A percentile compares a stretch with the other conserved stretches of the same genome.
Conservation (phyloP, 2,113 vertebrate species). For the Channa argus region DNA sequence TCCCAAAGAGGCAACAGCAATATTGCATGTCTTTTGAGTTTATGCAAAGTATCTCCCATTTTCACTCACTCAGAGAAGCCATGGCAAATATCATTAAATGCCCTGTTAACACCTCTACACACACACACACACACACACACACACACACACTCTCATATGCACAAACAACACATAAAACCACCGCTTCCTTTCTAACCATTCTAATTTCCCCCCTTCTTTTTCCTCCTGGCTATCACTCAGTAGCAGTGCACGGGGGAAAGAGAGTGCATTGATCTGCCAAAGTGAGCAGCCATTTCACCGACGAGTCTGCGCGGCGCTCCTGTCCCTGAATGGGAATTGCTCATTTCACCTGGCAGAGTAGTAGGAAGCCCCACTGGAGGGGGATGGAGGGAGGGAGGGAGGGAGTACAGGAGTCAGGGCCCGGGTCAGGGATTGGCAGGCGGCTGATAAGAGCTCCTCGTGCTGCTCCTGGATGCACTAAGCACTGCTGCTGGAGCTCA, state of each 20-base stretch:
- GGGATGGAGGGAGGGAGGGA: conserved; percentile 16
- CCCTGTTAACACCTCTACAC: conserved; percentile 60
- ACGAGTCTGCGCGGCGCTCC: conserved; percentile 46
- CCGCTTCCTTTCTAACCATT: conserved; percentile 7
- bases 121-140: conserved; percentile 20
- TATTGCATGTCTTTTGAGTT: conserved; percentile 76
- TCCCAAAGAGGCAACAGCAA: conserved; percentile 69
- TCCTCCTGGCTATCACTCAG: conserved; percentile 70
- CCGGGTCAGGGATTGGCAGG: conserved; percentile 70
- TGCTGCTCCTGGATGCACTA: conserved; percentile 50
- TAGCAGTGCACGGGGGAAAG: conserved; percentile 60
- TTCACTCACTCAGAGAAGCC: conserved; percentile 66
- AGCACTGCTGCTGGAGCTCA: conserved; percentile 30
- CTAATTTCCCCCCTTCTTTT: conserved; percentile 29
- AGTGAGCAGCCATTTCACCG: conserved; percentile 77
- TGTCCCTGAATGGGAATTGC: conserved; percentile 79
- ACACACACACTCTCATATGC: conserved; percentile 33
- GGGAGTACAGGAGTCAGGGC: conserved; percentile 46
- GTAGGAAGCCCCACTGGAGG: conserved; percentile 53
- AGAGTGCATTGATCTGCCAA: conserved; percentile 78
- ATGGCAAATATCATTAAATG: conserved; percentile 80
- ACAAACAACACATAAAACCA: conserved; percentile 27
- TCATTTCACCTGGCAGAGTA: conserved; percentile 75
- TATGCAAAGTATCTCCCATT: conserved; percentile 77
- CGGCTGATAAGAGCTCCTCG: conserved; percentile 70